Evolutionary conservation across 2,113 vertebrate species (phyloP).

Genomic region (Gasterosteus aculeatus): DNA sequence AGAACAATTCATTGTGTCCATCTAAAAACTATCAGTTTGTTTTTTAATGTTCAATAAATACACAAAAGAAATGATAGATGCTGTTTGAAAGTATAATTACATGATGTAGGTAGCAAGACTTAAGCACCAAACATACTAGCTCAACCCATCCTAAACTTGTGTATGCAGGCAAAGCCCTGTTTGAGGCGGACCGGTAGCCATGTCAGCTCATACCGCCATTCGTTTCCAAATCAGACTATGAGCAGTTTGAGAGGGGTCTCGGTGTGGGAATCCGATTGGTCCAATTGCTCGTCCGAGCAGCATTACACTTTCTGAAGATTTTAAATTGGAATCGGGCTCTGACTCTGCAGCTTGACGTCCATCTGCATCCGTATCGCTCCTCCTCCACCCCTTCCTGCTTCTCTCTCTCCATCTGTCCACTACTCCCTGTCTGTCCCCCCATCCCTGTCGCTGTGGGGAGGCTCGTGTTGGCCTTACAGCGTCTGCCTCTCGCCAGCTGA

Average conservation of each 20-base stretch:
- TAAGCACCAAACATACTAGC: background rate
- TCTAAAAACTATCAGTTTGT: background rate
- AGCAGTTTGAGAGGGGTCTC: no score
- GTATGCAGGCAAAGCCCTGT: no score
- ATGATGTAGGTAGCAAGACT: no score
- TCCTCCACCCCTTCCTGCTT: background rate
- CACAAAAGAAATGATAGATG: background rate
- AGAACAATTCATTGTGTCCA: background rate
- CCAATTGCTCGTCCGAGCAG: no score
- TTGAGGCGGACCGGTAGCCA: no score
- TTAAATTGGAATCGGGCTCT: background rate
- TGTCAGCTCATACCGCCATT: no score
- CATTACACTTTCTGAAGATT: background rate
- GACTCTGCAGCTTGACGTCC: slow-evolving; percentile 26
- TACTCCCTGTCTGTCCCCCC: slow-evolving; percentile 12
- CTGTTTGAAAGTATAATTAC: no score
- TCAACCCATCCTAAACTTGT: background rate
- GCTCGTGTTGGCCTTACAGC: slow-evolving; percentile 44
- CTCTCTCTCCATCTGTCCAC: background rate
- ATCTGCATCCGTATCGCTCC: slow-evolving; percentile 25
- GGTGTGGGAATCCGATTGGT: no score
- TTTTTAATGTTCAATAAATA: background rate
- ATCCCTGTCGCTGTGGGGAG: slow-evolving; percentile 25
- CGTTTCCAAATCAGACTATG: no score
- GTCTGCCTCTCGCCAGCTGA: slow-evolving; percentile 47